Conservation (phyloP, 2,888 invertebrate genomes). For the Notocelia uddmanniana region DNA sequence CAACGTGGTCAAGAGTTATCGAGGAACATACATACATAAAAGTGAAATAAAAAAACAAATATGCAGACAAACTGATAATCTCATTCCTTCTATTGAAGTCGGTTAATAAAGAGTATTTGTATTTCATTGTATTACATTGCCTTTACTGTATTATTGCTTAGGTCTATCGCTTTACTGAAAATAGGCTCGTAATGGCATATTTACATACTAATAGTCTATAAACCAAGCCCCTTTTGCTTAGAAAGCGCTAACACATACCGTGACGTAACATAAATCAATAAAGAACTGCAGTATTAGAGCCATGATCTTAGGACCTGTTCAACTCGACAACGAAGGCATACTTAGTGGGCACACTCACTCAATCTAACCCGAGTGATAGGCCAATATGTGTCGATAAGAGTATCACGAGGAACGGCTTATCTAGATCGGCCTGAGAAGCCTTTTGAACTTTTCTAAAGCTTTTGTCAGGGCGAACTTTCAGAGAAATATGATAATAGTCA, state of each 20-base stretch:
- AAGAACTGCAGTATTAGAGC: constrained; percentile 18
- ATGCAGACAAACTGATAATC: too few species aligned
- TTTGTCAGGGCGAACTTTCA: constrained; percentile 29
- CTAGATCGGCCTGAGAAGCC: constrained; percentile 38
- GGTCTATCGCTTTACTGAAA: neutral
- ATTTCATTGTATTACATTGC: too few species aligned
- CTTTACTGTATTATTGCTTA: neutral
- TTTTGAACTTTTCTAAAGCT: constrained; percentile 38
- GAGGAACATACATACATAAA: too few species aligned
- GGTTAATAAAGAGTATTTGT: too few species aligned
- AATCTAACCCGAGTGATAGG: constrained; percentile 7
- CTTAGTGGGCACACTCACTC: constrained; percentile 12
- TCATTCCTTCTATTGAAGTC: too few species aligned
- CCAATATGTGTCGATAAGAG: constrained; percentile 39
- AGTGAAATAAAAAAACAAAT: too few species aligned
- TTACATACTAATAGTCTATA: neutral
- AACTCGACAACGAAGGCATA: neutral
- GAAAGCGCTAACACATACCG: neutral
- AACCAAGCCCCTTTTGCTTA: neutral
- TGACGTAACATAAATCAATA: constrained; percentile 17
- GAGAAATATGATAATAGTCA: constrained; percentile 34
- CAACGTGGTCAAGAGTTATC: too few species aligned
- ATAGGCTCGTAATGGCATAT: neutral
- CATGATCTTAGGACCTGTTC: neutral
- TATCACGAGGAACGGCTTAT: constrained; percentile 29